Conservation (phyloP, 2,113 vertebrate species). For the Dipodomys ordii region DNA sequence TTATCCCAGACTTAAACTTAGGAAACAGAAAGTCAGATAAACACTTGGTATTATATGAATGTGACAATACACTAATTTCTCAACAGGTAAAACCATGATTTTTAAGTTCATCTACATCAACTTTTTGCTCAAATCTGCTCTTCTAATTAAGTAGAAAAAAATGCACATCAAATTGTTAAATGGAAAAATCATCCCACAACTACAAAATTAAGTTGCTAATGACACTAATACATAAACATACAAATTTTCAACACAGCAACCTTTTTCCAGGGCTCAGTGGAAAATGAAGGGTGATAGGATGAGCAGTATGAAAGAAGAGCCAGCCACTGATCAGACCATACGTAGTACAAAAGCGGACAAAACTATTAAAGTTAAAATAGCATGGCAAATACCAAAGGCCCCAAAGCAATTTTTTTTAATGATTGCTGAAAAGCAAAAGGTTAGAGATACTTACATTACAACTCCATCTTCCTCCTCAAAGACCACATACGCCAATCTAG, state of each 20-base stretch:
- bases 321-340: constrained; percentile 71
- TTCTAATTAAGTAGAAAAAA: constrained; percentile 67
- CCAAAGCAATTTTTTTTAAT: constrained; percentile 75
- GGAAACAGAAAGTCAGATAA: constrained; percentile 82
- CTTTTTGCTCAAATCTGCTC: constrained; percentile 82
- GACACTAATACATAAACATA: constrained; percentile 74
- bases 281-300: constrained; percentile 70
- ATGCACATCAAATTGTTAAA: constrained; percentile 81
- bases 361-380: constrained; percentile 75
- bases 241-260: constrained; percentile 49
- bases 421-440: constrained; percentile 78
- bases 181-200: constrained; percentile 86
- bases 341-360: constrained; percentile 75
- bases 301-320: constrained; percentile 73
- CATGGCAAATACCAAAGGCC: constrained; percentile 78
- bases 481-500: neutral
- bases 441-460: constrained; percentile 36
- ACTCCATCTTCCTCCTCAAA: constrained; percentile 75
- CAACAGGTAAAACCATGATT: constrained; percentile 82
- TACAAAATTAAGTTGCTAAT: constrained; percentile 85
- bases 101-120: constrained; percentile 85
- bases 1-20: constrained; percentile 81
- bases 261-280: constrained; percentile 76
- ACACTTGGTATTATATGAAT: constrained; percentile 82
- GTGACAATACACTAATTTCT: constrained; percentile 80